These are phyloP conservation scores for Ceratina australensis DNA, from an alignment of 1,140 invertebrate genomes.

Conservation along the genomic window DNA sequence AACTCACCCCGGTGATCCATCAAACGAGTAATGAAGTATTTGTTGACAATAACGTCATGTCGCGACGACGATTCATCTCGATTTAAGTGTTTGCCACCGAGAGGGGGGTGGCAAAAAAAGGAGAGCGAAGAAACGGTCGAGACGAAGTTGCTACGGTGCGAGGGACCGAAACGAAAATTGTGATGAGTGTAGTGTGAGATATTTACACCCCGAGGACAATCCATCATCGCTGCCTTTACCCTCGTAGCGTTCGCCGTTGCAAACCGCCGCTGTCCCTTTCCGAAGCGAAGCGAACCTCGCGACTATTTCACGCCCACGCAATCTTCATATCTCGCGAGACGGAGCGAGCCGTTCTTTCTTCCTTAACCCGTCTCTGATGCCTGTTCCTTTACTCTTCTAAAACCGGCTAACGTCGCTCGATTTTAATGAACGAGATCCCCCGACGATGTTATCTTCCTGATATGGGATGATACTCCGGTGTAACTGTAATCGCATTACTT, in stretches of 20 bases:
- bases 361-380: slow-evolving; percentile 50
- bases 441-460: too few relatives aligned
- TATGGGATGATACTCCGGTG: neutral
- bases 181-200: slow-evolving; percentile 73
- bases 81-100: slow-evolving; percentile 42
- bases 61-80: too few relatives aligned
- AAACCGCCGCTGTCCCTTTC: slow-evolving; percentile 53
- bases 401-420: slow-evolving; percentile 38
- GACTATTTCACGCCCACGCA: slow-evolving; percentile 67
- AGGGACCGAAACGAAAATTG: slow-evolving; percentile 66
- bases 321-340: slow-evolving; percentile 66
- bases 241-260: slow-evolving; percentile 54
- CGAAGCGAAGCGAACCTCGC: slow-evolving; percentile 44
- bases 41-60: too few relatives aligned
- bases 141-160: slow-evolving; percentile 61
- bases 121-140: slow-evolving; percentile 37
- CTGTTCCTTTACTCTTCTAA: slow-evolving; percentile 14
- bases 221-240: slow-evolving; percentile 63
- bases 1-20: too few relatives aligned
- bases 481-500: slow-evolving; percentile 65
- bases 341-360: slow-evolving; percentile 69
- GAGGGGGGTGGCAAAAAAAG: slow-evolving; percentile 10
- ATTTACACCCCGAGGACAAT: slow-evolving; percentile 72
- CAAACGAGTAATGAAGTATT: too few relatives aligned
- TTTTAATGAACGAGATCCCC: slow-evolving; percentile 29